These are phyloP conservation scores for Lota lota DNA, from an alignment of 2,113 vertebrate genomes.

Conservation along the genomic window DNA sequence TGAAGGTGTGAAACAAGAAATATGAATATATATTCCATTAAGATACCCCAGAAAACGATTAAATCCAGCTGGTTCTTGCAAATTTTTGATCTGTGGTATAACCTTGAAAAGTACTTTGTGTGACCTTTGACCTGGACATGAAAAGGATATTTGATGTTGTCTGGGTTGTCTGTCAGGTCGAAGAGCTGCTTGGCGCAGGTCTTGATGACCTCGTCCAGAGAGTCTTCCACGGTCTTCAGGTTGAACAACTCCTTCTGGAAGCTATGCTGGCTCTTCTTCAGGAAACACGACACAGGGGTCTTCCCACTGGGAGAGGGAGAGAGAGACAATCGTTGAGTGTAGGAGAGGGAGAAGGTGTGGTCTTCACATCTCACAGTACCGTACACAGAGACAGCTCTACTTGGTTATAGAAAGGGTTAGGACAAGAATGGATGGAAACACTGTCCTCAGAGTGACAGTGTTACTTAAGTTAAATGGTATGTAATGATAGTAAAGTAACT, in stretches of 20 bases:
- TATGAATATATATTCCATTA: too few relatives aligned
- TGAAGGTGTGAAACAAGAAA: not conserved
- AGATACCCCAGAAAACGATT: too few relatives aligned
- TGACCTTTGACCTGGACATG: not conserved
- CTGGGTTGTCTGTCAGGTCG: slow-evolving; percentile 78
- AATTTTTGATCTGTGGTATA: not conserved
- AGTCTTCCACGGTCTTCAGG: slow-evolving; percentile 84
- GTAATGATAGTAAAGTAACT: too few relatives aligned
- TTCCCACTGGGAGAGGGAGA: slow-evolving; percentile 69
- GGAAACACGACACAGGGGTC: slow-evolving; percentile 47
- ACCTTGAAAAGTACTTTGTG: not conserved
- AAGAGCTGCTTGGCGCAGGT: slow-evolving; percentile 86
- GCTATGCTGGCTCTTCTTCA: slow-evolving; percentile 40
- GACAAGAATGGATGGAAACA: too few relatives aligned
- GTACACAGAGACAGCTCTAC: too few relatives aligned
- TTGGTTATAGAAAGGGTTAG: too few relatives aligned
- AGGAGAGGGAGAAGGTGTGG: too few relatives aligned
- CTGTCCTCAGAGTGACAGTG: too few relatives aligned
- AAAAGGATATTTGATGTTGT: slow-evolving; percentile 89
- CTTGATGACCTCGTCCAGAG: slow-evolving; percentile 86
- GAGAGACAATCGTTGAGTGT: too few relatives aligned
- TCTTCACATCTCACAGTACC: too few relatives aligned
- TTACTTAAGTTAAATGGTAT: too few relatives aligned
- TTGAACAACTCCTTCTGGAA: slow-evolving; percentile 78
- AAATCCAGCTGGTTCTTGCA: not conserved